Conservation (phyloP, 2,888 invertebrate genomes). For the Nymphalis urticae region DNA sequence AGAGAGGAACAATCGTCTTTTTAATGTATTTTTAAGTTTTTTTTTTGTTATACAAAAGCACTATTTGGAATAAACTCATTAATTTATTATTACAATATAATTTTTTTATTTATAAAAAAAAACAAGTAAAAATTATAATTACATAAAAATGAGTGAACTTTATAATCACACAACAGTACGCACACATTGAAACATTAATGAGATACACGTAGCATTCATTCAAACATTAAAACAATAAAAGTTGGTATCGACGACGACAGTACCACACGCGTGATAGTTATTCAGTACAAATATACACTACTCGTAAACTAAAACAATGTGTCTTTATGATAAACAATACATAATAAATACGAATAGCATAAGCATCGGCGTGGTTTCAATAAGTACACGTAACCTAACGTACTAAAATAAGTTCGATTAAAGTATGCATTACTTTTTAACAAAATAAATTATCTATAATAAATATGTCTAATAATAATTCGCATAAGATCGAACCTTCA, state of each 20-base stretch:
- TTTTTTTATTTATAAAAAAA: constrained; percentile 51
- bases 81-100: constrained; percentile 49
- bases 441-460: constrained; percentile 62
- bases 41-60: constrained; percentile 21
- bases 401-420: constrained; percentile 48
- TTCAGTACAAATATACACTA: constrained; percentile 39
- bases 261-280: constrained; percentile 13
- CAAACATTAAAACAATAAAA: constrained; percentile 45
- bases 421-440: constrained; percentile 60
- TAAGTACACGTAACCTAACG: constrained; percentile 63
- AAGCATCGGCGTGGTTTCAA: constrained; percentile 44
- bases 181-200: constrained; percentile 51
- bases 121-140: constrained; percentile 50
- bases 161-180: constrained; percentile 38
- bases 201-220: constrained; percentile 53
- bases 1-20: constrained; percentile 35
- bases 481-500: constrained; percentile 63
- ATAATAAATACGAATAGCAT: constrained; percentile 47
- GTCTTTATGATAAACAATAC: constrained; percentile 62
- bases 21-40: constrained; percentile 14
- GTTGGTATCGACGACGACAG: constrained; percentile 40
- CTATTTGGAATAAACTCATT: constrained; percentile 40
- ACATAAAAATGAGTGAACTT: constrained; percentile 59
- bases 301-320: constrained; percentile 52
- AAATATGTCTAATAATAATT: constrained; percentile 63